Base-by-base conservation (phyloP, 2,797 vertebrate genomes). In the Schizothorax lantsangensis region DNA sequence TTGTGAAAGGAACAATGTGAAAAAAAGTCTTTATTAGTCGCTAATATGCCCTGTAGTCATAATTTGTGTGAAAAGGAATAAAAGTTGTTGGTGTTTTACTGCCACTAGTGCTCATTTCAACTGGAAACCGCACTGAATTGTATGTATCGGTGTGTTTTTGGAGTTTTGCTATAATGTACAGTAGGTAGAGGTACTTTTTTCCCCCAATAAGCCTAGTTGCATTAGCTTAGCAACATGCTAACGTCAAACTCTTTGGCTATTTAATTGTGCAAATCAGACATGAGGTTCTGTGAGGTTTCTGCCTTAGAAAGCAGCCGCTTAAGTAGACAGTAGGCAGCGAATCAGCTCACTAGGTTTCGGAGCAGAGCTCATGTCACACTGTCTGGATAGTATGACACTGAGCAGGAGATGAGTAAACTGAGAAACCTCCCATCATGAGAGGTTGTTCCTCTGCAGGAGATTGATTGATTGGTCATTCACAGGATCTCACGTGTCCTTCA, bases 391-490 rank as follows among this genome's bases (percentile, higher is more conserved):
- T 45, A 38, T 45, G 69, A 84, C n/a, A 74, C 54, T 30, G 54
- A 74, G 71, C 38, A 52, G 54, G 23, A 59, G 71, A 74, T 62
- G 52, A 73, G 57, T 73, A 74, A 74, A 62, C 52, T 17, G 54
- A 84, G 54, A 75, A 75, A 64, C 91, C 90, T 89, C 90, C 91
- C 92, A 91, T 92, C 91, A 68, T 72, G 79, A 77, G 66, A 84
- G 84, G 59, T 73, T 77, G 45, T 45, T 59, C 45, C 71, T 91
- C 91, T 88, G 88, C 91, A 92, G 91, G 92, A 91, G 89, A 90
- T 91, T 94, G 95, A 95, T 96, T 95, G 94, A 95, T 94, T 93
- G 93, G 91, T 83, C 91, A 92, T 93, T 93, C 93, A 26, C 54
- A 92, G 84, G 86, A 92, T 89, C 86, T 91, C 38, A 83, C 91